phyloP scores from a whole-genome alignment of 2,888 invertebrate species.

The Eumerus sabulonum region DNA sequence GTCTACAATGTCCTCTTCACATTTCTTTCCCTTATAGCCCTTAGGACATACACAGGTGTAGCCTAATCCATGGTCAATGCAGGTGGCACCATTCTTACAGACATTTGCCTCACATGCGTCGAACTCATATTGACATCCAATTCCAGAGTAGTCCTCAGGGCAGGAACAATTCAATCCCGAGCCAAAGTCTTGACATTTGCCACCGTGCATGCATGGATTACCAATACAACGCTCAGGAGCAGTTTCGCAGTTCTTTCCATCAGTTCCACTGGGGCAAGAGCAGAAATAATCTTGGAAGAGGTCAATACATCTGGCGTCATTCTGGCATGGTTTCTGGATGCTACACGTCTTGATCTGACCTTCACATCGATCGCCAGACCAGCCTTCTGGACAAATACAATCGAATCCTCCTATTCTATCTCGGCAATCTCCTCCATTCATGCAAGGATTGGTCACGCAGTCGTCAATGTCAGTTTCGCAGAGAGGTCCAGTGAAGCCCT shows the following conservation, averaged over 20 bases:
- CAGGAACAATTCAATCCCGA: constrained; percentile 97
- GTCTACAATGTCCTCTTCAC: constrained; percentile 93
- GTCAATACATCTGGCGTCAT: constrained; percentile 94
- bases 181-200: constrained; percentile 96
- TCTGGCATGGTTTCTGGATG: constrained; percentile 90
- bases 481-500: constrained; percentile 90
- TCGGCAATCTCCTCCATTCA: constrained; percentile 92
- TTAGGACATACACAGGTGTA: constrained; percentile 92
- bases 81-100: constrained; percentile 96
- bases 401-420: constrained; percentile 92
- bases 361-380: constrained; percentile 93
- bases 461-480: constrained; percentile 94
- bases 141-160: constrained; percentile 89
- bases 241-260: constrained; percentile 97
- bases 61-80: constrained; percentile 90
- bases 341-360: constrained; percentile 92
- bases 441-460: constrained; percentile 90
- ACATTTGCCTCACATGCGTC: constrained; percentile 93
- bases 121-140: constrained; percentile 96
- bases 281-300: constrained; percentile 86
- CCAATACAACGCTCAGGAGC: constrained; percentile 89
- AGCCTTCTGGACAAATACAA: constrained; percentile 90
- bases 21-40: constrained; percentile 89
- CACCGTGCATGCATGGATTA: constrained; percentile 95
- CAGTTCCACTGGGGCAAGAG: constrained; percentile 93